Conservation (phyloP, 2,113 vertebrate genomes). For the Isurus oxyrinchus region DNA sequence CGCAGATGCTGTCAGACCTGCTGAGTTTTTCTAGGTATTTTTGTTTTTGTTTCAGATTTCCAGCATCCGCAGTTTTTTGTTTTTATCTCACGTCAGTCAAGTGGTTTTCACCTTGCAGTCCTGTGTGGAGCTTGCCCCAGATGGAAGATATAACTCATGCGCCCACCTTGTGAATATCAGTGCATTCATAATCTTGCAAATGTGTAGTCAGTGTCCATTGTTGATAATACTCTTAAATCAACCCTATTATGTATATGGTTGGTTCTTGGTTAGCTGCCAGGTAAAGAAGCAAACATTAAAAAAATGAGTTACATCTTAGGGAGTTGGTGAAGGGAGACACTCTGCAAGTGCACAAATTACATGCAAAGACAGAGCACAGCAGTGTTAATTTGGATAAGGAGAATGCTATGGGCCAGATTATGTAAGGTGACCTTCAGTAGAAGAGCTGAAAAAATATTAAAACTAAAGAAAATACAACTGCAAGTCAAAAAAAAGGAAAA, state of each 20-base stretch:
- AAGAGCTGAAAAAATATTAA: not conserved
- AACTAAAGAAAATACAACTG: not conserved
- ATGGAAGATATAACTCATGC: not conserved
- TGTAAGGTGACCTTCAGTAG: no score
- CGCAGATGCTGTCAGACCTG: no score
- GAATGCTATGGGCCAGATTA: not conserved
- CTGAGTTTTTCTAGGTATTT: no score
- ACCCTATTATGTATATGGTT: not conserved
- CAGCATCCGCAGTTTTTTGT: no score
- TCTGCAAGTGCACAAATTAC: not conserved
- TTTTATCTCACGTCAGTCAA: not conserved
- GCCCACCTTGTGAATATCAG: not conserved
- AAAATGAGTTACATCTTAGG: not conserved
- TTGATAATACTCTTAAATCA: not conserved
- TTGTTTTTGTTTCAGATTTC: no score
- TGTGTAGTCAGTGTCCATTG: not conserved
- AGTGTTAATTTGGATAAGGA: not conserved
- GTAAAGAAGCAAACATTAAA: not conserved
- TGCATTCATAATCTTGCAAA: not conserved
- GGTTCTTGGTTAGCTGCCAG: not conserved
- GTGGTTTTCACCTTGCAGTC: not conserved
- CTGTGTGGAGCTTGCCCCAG: not conserved
- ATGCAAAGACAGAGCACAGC: not conserved
- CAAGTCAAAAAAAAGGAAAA: not conserved
- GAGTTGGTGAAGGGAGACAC: no score